Evolutionary conservation across 2,113 vertebrate genomes (phyloP), one percentile per base, ranked within the genome.

Genomic region (Oncorhynchus gorbuscha): DNA sequence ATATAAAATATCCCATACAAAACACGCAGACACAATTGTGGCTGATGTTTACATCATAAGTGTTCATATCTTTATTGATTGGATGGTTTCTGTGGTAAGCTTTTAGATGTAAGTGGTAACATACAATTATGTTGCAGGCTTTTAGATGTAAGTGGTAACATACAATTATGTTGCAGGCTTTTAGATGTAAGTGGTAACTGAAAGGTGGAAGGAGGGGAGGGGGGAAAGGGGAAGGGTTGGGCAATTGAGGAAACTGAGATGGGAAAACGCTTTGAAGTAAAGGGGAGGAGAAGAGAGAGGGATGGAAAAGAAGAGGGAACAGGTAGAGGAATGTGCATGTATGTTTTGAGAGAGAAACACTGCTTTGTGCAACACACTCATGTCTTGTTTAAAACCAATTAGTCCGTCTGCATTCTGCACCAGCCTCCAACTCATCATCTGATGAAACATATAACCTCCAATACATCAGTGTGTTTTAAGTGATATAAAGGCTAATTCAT

Each of bases 21-120:
- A 22, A 71, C 61, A 72, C 35, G 16, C 20, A 49, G 9, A 66
- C 48, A 45, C 39, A 61, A 51, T n/a, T 76, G 70, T 69, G 55
- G 62, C 39, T 80, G 32, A 59, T 39, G 28, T 69, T 26, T 49
- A 35, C 73, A 9, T 71, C 28, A 65, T 68, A 72, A 69, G 30
- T 49, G 35, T 71, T 64, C 45, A 79, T 80, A 45, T 84, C 24
- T 88, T 90, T 90, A 89, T 87, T 89, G 69, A 71, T 67, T 59
- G 48, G 8, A 45, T 45, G 39, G 26, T 49, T 75, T 78, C 35
- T 72, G 75, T 73, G 61, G 72, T 71, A 75, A 84, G 79, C 51
- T 71, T 70, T 70, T 45, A 61, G 30, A 77, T 81, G 76, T 78
- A 81, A 74, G 74, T 77, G 73, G 67, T 73, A 71, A 77, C 83